Evolutionary conservation across 1,140 invertebrate genomes (phyloP), one percentile per base, ranked within the genome.

Genomic region (Adoxophyes honmai): DNA sequence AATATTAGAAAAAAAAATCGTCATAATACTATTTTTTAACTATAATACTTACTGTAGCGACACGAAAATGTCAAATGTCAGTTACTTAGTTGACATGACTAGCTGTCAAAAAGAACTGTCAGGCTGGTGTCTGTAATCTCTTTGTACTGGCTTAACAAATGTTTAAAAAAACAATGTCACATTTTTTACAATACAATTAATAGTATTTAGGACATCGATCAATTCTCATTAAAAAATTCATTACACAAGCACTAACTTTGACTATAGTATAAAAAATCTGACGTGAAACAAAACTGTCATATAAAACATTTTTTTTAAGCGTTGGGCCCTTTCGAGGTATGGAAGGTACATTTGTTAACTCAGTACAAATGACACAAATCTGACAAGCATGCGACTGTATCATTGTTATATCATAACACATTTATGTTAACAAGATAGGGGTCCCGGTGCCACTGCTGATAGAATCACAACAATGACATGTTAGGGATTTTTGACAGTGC

Each of bases 1-100:
- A 75, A 75, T 73, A 75, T 78, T 51, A 64, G 10, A 79, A 76
- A 83, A 74, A 81, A 72, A 71, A 71, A 79, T 74, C 63, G 53
- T 80, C 71, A 78, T 84, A 82, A 75, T 82, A 80, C 73, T 81
- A 81, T 71, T n/a, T n/a, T n/a, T 69, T 69, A 72, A 78, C 74
- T 84, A 80, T 86, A 85, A 87, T 87, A 87, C 84, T 86, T 67
- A 73, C 74, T 69, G 75, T 59, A 64, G 42, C 15, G 73, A 74
- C 73, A 70, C 68, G 69, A 62, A n/a, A 68, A 69, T 81, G 78
- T 80, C 73, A 84, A 77, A 72, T 69, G 72, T 75, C 75, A 74
- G 75, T 68, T 70, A 57, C 62, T 62, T 61, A 64, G 38, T 37
- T 82, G 73, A 81, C 75, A 75, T 81, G 81, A 86, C 81, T 86